Evolutionary conservation across 2,113 vertebrate genomes (phyloP), one percentile per base, ranked within the genome.

Genomic region (Brachirus orientalis): DNA sequence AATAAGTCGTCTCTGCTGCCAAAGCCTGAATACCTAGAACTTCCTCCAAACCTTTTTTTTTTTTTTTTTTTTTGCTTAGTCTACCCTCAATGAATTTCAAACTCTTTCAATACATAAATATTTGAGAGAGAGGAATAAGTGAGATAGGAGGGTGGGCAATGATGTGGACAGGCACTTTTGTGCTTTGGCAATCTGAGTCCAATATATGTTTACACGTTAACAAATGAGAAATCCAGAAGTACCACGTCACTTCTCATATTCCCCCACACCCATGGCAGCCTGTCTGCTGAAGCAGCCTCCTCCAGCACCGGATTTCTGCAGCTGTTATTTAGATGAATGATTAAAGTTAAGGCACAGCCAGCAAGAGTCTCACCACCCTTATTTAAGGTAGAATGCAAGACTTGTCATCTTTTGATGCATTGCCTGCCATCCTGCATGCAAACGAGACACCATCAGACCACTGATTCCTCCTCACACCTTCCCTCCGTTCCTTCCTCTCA

Each of bases 321-420:
- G 83, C 86, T 89, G 82, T 92, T 93, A 92, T 93, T 92, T 92
- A 93, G 92, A 92, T 90, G 90, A 91, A 94, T 93, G 93, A 94
- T 93, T 94, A 92, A 93, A 94, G 90, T 92, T 92, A 86, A 88
- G 84, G 80, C 89, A 64, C 87, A 80, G 85, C 90, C 84, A 86
- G 85, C 84, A 69, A 83, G 86, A 90, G 83, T 87, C 90, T 82
- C 88, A 72, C 83, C 58, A 77, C 87, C 92, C 88, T 91, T 92
- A 86, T 91, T 93, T 92, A 90, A 89, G 83, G 83, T 86, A 88
- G 90, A 92, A 93, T 89, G 86, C 86, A 72, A 69, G 80, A 78
- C 81, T 90, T 93, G 93, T 92, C 93, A 93, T 92, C 81, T 90
- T 91, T 88, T 94, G 93, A 94, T 93, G 91, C 90, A 94, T 94